These are phyloP conservation scores for Portevinia maculata DNA, from an alignment of 2,888 invertebrate species.

Conservation along the genomic window DNA sequence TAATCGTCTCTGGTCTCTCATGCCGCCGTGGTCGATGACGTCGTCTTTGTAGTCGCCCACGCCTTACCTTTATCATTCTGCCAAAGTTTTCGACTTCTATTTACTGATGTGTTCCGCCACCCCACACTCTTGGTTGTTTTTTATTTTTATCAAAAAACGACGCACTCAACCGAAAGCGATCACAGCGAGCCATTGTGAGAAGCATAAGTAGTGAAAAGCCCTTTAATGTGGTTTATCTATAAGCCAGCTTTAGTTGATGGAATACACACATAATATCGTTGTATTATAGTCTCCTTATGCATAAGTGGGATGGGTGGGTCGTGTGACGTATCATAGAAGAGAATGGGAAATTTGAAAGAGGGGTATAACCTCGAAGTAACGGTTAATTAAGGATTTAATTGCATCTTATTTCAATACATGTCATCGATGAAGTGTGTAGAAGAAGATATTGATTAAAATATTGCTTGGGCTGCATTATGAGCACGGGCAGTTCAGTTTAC, in stretches of 20 bases:
- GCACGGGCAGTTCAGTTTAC: too few relatives aligned
- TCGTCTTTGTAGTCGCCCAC: not conserved
- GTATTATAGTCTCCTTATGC: not conserved
- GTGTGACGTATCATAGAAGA: slow-evolving; percentile 6
- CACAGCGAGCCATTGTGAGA: slow-evolving; percentile 19
- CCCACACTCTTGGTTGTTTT: not conserved
- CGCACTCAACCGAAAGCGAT: slow-evolving; percentile 22
- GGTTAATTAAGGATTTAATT: slow-evolving; percentile 37
- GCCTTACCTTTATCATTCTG: not conserved
- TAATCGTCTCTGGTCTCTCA: not conserved
- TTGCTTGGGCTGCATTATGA: not conserved
- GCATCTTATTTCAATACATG: slow-evolving; percentile 15
- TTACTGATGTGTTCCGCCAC: too few relatives aligned
- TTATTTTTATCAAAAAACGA: slow-evolving; percentile 4
- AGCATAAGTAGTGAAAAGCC: slow-evolving; percentile 46
- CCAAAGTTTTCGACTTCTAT: not conserved
- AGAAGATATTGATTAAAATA: slow-evolving; percentile 6
- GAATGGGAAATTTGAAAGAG: not conserved
- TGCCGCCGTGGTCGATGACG: not conserved
- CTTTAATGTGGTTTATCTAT: slow-evolving; percentile 43
- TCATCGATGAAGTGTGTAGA: slow-evolving; percentile 1
- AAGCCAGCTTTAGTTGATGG: slow-evolving; percentile 4
- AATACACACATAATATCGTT: slow-evolving; percentile 1
- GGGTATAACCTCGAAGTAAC: slow-evolving; percentile 9
- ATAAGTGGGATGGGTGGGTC: not conserved